Base-by-base conservation (phyloP, 1,140 invertebrate species). In the Penaeus japonicus region DNA sequence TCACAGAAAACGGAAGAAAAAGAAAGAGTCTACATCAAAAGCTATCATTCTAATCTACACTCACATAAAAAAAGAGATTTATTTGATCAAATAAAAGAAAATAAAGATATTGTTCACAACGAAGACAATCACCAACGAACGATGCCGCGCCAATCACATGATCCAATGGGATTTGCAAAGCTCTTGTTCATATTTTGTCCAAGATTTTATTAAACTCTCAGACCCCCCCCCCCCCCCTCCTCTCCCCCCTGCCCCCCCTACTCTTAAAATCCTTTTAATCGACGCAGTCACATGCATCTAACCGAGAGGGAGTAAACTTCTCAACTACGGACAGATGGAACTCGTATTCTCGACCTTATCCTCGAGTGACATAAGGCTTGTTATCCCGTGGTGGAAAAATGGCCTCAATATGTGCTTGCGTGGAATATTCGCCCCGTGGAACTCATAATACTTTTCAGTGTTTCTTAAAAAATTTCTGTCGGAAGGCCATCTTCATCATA, bases 201-300 rank as follows among this genome's bases (percentile, higher is more conserved):
- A 78, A 79, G 84, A 86, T 86, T 86, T 86, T 86, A 86, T 86
- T 86, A 86, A 86, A 86, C 84, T 86, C 55, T 57, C 75, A 55
- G 84, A 27, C 70, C 54, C 84, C 39, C 12, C 12, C 39, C 39
- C 39, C 12, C 39, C 39, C 39, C 7, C 35, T 7, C 2, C 35
- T 7, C 35, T 7, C 39, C 5, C 5, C 39, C 39, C 39, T 7
- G 0, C 39, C 5, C 39, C 39, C 2, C 75, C 75, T 22, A 47
- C 84, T 86, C 84, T 79, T 86, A 79, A 86, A 86, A 78, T 86
- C 84, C 84, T 75, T 86, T 62, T 86, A 86, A 86, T 86, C 84
- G 84, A 77, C 84, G 84, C 84, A 86, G 84, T 86, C 84, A 86
- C 84, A 78, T 86, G 84, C 84, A 86, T 86, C 55, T 86, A 75